These are phyloP conservation scores for Eutrigla gurnardus DNA, from an alignment of 2,797 vertebrate species.

Conservation along the genomic window DNA sequence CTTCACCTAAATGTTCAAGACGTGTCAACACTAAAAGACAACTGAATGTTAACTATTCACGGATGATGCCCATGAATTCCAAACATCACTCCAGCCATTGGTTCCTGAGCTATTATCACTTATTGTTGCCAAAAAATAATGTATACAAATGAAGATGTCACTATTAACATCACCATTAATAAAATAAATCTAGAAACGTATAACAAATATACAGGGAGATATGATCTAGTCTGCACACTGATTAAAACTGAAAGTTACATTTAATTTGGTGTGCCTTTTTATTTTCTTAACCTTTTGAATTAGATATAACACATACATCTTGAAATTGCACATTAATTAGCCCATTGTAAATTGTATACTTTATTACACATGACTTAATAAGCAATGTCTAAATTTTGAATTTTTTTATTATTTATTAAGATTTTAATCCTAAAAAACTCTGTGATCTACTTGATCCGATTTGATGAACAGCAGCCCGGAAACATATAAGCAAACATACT, in stretches of 20 bases:
- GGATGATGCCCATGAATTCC: not conserved
- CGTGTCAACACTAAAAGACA: not conserved
- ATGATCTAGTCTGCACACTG: not conserved
- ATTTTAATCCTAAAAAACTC: not conserved
- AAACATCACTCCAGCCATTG: not conserved
- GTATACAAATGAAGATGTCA: slow-evolving; percentile 7
- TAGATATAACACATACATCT: slow-evolving; percentile 8
- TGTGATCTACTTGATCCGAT: not conserved
- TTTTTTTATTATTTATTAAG: not conserved
- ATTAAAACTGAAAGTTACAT: slow-evolving; percentile 16
- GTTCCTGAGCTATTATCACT: not conserved
- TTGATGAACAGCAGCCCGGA: not conserved
- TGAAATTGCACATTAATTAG: slow-evolving; percentile 6
- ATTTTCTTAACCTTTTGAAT: slow-evolving; percentile 34
- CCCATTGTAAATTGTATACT: slow-evolving; percentile 16
- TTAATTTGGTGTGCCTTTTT: slow-evolving; percentile 27
- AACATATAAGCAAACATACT: slow-evolving; percentile 1
- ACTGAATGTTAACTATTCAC: not conserved
- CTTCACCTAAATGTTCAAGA: not conserved
- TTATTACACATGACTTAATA: slow-evolving; percentile 9
- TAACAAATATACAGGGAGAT: too few species aligned
- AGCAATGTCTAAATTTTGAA: not conserved
- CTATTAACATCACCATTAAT: slow-evolving; percentile 1
- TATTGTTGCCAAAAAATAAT: not conserved
- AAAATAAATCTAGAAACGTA: not conserved